Evolutionary conservation across 2,888 invertebrate species (phyloP).

Genomic region (Eutolmus rufibarbis): DNA sequence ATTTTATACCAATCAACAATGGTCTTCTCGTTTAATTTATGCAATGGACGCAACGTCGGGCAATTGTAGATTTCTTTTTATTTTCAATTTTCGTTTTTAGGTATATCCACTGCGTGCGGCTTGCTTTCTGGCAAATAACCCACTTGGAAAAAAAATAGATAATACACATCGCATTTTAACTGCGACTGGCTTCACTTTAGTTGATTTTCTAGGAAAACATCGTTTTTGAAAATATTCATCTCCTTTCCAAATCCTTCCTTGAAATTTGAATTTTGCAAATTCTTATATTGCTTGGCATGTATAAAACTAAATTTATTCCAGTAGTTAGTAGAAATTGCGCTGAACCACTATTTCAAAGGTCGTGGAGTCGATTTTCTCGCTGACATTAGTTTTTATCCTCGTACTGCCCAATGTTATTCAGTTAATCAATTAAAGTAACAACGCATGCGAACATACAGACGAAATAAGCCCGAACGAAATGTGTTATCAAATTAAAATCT

Average conservation of each 20-base stretch:
- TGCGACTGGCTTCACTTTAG: neutral
- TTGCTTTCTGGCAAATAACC: constrained; percentile 29
- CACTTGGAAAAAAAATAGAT: neutral
- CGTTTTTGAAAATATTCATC: neutral
- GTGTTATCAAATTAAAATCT: neutral
- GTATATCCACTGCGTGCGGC: neutral
- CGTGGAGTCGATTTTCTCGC: too few species aligned
- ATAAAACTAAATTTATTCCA: neutral
- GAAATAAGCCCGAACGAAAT: neutral
- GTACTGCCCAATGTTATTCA: too few species aligned
- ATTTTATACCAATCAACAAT: constrained; percentile 19
- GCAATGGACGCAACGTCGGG: neutral
- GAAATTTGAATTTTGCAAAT: neutral
- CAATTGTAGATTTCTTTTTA: constrained; percentile 23
- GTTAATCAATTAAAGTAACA: too few species aligned
- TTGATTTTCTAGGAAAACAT: neutral
- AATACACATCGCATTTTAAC: neutral
- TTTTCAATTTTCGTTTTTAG: neutral
- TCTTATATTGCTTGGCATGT: neutral
- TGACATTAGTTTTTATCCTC: too few species aligned
- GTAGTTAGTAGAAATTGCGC: too few species aligned
- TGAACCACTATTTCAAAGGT: too few species aligned
- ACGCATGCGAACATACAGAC: neutral
- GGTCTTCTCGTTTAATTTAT: neutral
- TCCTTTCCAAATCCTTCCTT: neutral